These are phyloP conservation scores for Enteromius trimaculatus DNA, from an alignment of 2,797 vertebrate species.

Conservation along the genomic window DNA sequence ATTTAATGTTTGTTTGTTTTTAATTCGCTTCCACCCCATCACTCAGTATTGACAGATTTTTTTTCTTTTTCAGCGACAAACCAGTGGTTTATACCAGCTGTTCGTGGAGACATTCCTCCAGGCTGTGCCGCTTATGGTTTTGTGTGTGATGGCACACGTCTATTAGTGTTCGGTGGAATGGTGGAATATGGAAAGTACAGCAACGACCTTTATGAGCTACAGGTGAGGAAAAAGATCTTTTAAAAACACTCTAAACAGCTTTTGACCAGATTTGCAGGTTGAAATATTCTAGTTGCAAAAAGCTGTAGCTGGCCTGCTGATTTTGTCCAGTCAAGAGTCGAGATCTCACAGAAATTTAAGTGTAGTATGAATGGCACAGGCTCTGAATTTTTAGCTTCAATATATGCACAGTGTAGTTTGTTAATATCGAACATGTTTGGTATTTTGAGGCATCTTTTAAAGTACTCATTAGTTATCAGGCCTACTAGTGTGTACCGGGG, in stretches of 20 bases:
- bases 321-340: neutral
- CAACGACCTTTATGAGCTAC: slow-evolving; percentile 95
- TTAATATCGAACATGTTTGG: neutral
- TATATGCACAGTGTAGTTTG: neutral
- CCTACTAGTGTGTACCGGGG: no score
- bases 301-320: no score
- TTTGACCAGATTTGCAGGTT: neutral
- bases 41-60: neutral
- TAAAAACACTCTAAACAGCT: neutral
- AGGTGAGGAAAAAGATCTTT: slow-evolving; percentile 76
- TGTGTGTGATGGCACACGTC: slow-evolving; percentile 92
- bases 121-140: slow-evolving; percentile 96
- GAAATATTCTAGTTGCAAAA: neutral
- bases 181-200: slow-evolving; percentile 98
- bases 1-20: neutral
- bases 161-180: slow-evolving; percentile 95
- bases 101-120: slow-evolving; percentile 93
- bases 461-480: neutral
- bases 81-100: slow-evolving; percentile 97
- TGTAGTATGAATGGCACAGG: neutral
- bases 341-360: neutral
- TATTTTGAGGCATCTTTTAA: neutral
- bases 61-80: slow-evolving; percentile 83
- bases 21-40: neutral
- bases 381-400: neutral